These are phyloP conservation scores for Lipotes vexillifer DNA, from an alignment of 2,113 vertebrate species.

Conservation along the genomic window DNA sequence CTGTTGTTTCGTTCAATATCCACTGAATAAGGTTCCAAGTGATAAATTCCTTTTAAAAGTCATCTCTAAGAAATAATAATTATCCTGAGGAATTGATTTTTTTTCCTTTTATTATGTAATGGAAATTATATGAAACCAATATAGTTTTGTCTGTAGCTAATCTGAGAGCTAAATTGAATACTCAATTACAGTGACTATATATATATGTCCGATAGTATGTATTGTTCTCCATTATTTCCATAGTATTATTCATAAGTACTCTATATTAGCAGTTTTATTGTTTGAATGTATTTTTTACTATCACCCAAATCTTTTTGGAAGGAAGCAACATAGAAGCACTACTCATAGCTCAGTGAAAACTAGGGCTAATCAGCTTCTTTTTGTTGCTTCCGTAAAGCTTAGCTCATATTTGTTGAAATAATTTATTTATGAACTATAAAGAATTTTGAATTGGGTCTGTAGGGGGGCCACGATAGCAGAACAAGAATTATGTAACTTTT, in stretches of 20 bases:
- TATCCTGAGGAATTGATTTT: background rate
- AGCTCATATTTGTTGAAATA: background rate
- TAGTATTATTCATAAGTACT: background rate
- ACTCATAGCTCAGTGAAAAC: background rate
- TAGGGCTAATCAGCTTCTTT: background rate
- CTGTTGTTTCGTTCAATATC: background rate
- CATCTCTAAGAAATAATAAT: conserved; percentile 26
- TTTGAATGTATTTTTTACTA: background rate
- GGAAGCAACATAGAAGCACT: background rate
- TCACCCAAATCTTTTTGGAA: background rate
- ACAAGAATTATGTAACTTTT: background rate
- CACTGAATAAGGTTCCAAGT: background rate
- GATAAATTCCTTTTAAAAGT: background rate
- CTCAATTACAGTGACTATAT: background rate
- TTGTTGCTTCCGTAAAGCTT: background rate
- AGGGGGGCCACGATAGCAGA: background rate
- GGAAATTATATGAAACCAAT: background rate
- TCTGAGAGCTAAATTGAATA: background rate
- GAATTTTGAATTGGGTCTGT: background rate
- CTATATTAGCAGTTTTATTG: background rate
- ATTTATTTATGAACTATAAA: background rate
- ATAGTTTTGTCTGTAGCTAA: background rate
- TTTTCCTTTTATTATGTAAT: background rate
- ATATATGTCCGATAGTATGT: background rate
- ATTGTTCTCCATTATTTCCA: background rate